A percentile compares a stretch with the other conserved stretches of the same genome.
phyloP scores from a whole-genome alignment of 2,797 vertebrate genomes.

The Naso thynnoides region DNA sequence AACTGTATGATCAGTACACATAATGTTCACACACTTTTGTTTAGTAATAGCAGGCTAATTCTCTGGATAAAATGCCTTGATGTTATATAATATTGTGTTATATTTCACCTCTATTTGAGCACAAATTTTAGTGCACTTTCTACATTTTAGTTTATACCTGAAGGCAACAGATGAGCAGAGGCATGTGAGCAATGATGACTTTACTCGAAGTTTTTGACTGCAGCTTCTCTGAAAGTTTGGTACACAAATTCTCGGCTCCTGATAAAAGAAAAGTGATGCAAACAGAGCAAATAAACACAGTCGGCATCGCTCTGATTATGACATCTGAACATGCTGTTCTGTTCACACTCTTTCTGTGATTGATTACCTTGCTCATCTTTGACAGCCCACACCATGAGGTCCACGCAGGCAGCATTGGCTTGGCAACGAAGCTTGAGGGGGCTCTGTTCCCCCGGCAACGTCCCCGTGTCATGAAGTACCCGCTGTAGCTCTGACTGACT shows the following conservation, averaged over 20 bases:
- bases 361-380: constrained; percentile 95
- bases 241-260: constrained; percentile 97
- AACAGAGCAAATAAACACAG: constrained; percentile 15
- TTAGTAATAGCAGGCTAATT: too few relatives aligned
- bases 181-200: constrained; percentile 96
- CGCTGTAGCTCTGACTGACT: constrained; percentile 95
- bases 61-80: background rate
- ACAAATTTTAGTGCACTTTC: background rate
- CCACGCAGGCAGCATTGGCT: constrained; percentile 96
- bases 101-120: background rate
- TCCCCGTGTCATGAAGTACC: constrained; percentile 90
- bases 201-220: constrained; percentile 98
- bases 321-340: constrained; percentile 6
- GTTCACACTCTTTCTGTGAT: constrained; percentile 27
- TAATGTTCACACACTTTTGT: background rate
- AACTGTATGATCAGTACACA: background rate
- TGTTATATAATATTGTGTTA: background rate
- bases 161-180: constrained; percentile 94
- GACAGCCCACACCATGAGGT: constrained; percentile 98
- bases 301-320: constrained; percentile 19
- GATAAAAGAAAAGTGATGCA: constrained; percentile 18
- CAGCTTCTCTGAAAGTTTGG: constrained; percentile 95
- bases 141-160: constrained; percentile 88
- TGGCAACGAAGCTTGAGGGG: constrained; percentile 95
- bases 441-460: constrained; percentile 89